Evolutionary conservation across 1,140 invertebrate species (phyloP).

Genomic region (Episyrphus balteatus): DNA sequence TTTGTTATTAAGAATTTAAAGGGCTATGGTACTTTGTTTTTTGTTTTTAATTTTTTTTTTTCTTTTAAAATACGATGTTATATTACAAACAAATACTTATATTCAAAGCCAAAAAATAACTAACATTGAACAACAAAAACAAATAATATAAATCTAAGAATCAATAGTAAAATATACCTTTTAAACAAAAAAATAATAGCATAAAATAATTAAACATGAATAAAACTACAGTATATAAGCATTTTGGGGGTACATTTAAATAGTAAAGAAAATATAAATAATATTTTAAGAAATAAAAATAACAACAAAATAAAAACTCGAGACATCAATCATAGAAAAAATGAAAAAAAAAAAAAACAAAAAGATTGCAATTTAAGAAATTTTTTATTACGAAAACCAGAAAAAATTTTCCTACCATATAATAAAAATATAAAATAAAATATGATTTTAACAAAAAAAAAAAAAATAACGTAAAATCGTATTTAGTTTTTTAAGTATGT

Average conservation of each 20-base stretch:
- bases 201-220: not conserved
- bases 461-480: no score
- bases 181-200: not conserved
- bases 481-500: no score
- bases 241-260: no score
- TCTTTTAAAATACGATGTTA: no score
- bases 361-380: not conserved
- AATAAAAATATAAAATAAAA: not conserved
- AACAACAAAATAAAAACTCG: not conserved
- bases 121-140: not conserved
- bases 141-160: not conserved
- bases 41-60: no score
- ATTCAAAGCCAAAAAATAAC: not conserved
- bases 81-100: not conserved
- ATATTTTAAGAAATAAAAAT: no score
- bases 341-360: no score
- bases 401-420: not conserved
- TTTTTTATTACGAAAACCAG: not conserved
- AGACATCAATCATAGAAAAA: no score
- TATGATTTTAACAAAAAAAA: no score
- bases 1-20: not conserved
- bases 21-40: not conserved
- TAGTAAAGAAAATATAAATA: no score
- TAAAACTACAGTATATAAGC: no score
- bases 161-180: not conserved